Evolutionary conservation across 2,888 invertebrate genomes (phyloP).

Genomic region (Hermodice carunculata): DNA sequence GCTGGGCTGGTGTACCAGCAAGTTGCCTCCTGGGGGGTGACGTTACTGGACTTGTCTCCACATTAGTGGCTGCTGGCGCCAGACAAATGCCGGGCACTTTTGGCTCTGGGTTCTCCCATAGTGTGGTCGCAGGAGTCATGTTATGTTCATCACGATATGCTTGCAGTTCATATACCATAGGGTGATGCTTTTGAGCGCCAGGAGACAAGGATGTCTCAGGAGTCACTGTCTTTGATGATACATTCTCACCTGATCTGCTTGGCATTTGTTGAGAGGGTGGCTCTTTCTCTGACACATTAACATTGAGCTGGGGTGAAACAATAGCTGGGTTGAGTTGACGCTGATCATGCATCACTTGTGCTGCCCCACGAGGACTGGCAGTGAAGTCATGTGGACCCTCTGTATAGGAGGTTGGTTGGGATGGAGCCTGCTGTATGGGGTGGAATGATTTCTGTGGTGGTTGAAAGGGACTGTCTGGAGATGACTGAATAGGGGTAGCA

Average conservation of each 20-base stretch:
- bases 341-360: too few species aligned
- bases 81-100: slow-evolving; percentile 23
- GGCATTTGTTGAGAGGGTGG: too few species aligned
- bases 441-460: slow-evolving; percentile 15
- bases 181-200: not conserved
- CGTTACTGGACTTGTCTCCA: not conserved
- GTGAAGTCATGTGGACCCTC: too few species aligned
- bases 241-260: too few species aligned
- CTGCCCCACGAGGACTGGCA: too few species aligned
- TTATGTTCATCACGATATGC: slow-evolving; percentile 32
- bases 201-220: not conserved
- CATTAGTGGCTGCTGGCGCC: not conserved
- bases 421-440: too few species aligned
- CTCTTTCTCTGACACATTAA: too few species aligned
- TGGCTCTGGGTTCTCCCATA: slow-evolving; percentile 59
- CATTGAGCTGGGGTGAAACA: too few species aligned
- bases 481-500: slow-evolving; percentile 24
- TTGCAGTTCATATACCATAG: not conserved
- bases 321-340: too few species aligned
- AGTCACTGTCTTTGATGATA: too few species aligned
- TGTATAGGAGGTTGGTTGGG: too few species aligned
- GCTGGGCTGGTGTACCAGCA: not conserved
- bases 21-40: not conserved
- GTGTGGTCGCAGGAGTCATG: slow-evolving; percentile 62
- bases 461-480: slow-evolving; percentile 30